Evolutionary conservation across 2,888 invertebrate genomes (phyloP), one percentile per base, ranked within the genome.

Genomic region (Conistra vaccinii): DNA sequence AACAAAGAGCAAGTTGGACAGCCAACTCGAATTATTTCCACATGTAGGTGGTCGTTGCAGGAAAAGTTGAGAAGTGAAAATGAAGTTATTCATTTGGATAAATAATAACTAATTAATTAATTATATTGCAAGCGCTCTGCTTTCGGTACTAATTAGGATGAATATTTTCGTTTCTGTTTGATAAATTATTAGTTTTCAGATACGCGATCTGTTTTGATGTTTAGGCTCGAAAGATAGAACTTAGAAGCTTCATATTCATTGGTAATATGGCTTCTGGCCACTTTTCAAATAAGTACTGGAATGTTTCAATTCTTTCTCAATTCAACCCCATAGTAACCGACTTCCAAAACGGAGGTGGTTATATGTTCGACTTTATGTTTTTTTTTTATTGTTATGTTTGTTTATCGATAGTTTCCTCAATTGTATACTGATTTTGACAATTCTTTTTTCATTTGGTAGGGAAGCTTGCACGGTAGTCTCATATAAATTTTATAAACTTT

Each of bases 1-100:
- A 32, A 51, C 73, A 45, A 55, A 65, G 74, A 42, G 7, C 26
- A 61, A 78, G 74, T 78, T 78, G 55, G 55, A 45, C 39, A 32
- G 32, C 45, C 45, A 61, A 73, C 61, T 78, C 4, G 66, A 81
- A 78, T 81, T 78, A 73, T 66, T 81, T 67, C 20, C 14, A 32
- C 14, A 1, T 17, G 77, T 51, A n/a, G 32, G 53, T n/a, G 23
- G 10, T 12, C 14, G 23, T 3, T 55, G 55, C 23, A 51, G 17
- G 26, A 62, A 77, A 35, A 76, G 29, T 20, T 69, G 5, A 1
- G 45, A 26, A 3, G 20, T 12, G 45, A 48, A 61, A 61, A 61
- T 20, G 0, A 23, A 69, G 9, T 32, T n/a, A n/a, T 35, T 48
- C 45, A 17, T 55, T 35, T 14, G 1, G 6, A 53, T 17, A 48